Evolutionary conservation across 2,113 vertebrate genomes (phyloP).

Genomic region (Holacanthus passer): DNA sequence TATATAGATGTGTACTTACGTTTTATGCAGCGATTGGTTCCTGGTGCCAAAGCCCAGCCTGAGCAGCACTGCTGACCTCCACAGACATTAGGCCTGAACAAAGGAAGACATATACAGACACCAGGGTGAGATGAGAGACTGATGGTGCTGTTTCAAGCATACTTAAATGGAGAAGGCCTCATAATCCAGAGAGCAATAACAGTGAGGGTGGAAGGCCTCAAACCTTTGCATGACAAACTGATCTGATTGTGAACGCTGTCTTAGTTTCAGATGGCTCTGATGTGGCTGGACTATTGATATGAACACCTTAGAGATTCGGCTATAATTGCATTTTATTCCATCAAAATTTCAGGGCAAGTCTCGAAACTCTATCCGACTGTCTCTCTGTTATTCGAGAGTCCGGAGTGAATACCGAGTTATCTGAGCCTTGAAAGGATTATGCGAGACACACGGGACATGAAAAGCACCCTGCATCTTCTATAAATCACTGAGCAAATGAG

Average conservation of each 20-base stretch:
- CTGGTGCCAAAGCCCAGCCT: constrained; percentile 91
- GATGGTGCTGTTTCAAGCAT: constrained; percentile 14
- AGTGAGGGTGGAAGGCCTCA: constrained; percentile 19
- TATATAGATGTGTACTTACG: constrained; percentile 94
- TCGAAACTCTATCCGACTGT: constrained; percentile 69
- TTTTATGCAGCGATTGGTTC: constrained; percentile 95
- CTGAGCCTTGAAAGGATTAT: constrained; percentile 69
- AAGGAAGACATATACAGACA: constrained; percentile 49
- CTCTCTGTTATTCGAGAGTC: constrained; percentile 52
- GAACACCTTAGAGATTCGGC: constrained; percentile 67
- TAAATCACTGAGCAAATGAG: constrained; percentile 80
- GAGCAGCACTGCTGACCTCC: constrained; percentile 95
- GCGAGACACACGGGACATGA: constrained; percentile 61
- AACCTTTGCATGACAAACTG: constrained; percentile 50
- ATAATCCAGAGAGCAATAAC: constrained; percentile 37
- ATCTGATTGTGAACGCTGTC: constrained; percentile 45
- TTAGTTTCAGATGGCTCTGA: constrained; percentile 60
- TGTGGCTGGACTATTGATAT: constrained; percentile 61
- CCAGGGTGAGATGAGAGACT: constrained; percentile 38
- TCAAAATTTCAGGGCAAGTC: constrained; percentile 68
- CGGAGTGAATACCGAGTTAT: constrained; percentile 74
- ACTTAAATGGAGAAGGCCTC: neutral
- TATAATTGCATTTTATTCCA: constrained; percentile 74
- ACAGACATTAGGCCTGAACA: constrained; percentile 92
- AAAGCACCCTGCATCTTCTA: constrained; percentile 65